phyloP scores from a whole-genome alignment of 2,113 vertebrate species.

The Zosterops lateralis region DNA sequence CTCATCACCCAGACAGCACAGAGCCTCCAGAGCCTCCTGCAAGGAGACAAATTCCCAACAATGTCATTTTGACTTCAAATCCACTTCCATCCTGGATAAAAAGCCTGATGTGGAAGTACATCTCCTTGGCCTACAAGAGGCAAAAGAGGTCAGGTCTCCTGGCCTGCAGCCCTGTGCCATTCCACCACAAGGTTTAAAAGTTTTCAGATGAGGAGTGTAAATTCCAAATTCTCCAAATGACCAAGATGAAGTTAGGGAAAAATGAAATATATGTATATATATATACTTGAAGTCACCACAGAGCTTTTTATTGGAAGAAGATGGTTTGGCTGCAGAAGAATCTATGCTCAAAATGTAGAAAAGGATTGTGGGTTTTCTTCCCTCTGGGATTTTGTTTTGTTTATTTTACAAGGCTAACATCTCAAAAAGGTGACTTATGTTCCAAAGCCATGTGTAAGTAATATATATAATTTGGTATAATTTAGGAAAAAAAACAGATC shows the following conservation, averaged over 20 bases:
- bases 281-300: not conserved
- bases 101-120: not conserved
- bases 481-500: not conserved
- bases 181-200: not conserved
- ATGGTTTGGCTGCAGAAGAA: not conserved
- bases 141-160: not conserved
- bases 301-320: not conserved
- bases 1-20: not conserved
- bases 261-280: not conserved
- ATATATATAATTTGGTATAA: not conserved
- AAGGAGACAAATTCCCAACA: not conserved
- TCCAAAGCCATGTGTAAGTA: not conserved
- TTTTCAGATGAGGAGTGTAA: fast-evolving
- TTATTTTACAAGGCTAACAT: not conserved
- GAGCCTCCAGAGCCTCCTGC: not conserved
- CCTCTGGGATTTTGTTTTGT: not conserved
- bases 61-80: not conserved
- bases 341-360: not conserved
- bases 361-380: not conserved
- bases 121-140: not conserved
- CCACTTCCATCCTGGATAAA: not conserved
- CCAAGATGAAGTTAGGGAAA: not conserved
- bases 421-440: not conserved
- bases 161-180: not conserved
- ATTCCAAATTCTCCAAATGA: not conserved